Base-by-base conservation (phyloP, 2,797 vertebrate genomes). In the Thripadectes ignobilis region DNA sequence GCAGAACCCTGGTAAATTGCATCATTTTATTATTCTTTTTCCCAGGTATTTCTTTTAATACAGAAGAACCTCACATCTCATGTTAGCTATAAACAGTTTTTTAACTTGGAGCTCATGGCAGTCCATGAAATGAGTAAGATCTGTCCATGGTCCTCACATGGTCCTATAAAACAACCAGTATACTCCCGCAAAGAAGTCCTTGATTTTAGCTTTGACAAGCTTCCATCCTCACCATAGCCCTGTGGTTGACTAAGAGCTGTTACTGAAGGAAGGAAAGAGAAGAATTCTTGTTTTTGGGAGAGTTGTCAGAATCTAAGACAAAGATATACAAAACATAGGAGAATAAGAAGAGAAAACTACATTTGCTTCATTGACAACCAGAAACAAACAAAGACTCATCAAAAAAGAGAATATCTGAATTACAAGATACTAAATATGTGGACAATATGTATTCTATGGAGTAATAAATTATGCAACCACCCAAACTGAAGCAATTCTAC, bases 81-180 rank as follows among this genome's bases (percentile, higher is more conserved):
- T 22, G 14, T 45, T 34, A 68, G 22, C 7, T 32, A 16, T 32
- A 29, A 71, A 55, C 5, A 59, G 27, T 18, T 61, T 82, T 72
- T 54, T 29, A 80, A 51, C 16, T 34, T 7, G 0, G 43, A 84
- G 48, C n/a, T 39, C 26, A 22, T 27, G 51, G 23, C 62, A 69
- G 27, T 29, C 30, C 16, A 24, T 23, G 18, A 43, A 74, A 73
- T 68, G 16, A 69, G 15, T 32, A 91, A 93, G 96, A 97, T 93
- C 96, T 97, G 96, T 97, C 96, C 95, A 96, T 96, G 95, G 95
- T 96, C 87, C 96, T 96, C 89, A 52, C 58, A 20, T 16, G 59
- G 26, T 12, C 10, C 58, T 59, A 8, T 46, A 27, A 41, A 52
- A 58, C 24, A 39, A 20, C 8, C 27, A 57, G 12, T 3, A 24